Conservation (phyloP, 2,797 vertebrate genomes). For the Pteropus rufus region DNA sequence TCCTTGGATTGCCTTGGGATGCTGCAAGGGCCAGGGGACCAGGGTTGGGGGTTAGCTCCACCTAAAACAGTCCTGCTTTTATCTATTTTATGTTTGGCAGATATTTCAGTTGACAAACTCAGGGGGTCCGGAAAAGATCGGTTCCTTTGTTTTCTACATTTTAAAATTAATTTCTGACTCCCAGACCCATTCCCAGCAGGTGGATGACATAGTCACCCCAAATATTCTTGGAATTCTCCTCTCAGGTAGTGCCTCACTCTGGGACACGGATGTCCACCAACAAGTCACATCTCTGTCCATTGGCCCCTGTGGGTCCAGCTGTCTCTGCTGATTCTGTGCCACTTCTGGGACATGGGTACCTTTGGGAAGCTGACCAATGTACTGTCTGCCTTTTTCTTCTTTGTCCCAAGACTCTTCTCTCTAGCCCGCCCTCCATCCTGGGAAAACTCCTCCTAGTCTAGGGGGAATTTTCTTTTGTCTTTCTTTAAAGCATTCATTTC, state of each 20-base stretch:
- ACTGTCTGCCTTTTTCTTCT: not conserved
- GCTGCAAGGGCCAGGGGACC: not conserved
- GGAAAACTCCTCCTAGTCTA: not conserved
- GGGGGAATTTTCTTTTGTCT: not conserved
- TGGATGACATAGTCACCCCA: not conserved
- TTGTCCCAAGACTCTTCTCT: not conserved
- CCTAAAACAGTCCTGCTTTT: not conserved
- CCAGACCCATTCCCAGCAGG: not conserved
- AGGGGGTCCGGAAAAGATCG: not conserved
- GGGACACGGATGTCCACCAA: not conserved
- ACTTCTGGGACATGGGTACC: not conserved
- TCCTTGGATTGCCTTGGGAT: not conserved
- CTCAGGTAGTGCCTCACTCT: not conserved
- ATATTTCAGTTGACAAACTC: not conserved
- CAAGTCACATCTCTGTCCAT: not conserved
- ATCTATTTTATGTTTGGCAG: not conserved
- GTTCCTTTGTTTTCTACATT: not conserved
- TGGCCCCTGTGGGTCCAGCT: not conserved
- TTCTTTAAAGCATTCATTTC: not conserved
- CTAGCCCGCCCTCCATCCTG: not conserved
- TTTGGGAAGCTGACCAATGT: not conserved
- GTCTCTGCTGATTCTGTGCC: not conserved
- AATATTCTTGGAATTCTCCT: not conserved
- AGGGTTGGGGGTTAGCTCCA: not conserved
- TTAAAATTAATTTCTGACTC: slow-evolving; percentile 11